Evolutionary conservation across 2,113 vertebrate genomes (phyloP), one percentile per base, ranked within the genome.

Genomic region (Atractosteus spatula): DNA sequence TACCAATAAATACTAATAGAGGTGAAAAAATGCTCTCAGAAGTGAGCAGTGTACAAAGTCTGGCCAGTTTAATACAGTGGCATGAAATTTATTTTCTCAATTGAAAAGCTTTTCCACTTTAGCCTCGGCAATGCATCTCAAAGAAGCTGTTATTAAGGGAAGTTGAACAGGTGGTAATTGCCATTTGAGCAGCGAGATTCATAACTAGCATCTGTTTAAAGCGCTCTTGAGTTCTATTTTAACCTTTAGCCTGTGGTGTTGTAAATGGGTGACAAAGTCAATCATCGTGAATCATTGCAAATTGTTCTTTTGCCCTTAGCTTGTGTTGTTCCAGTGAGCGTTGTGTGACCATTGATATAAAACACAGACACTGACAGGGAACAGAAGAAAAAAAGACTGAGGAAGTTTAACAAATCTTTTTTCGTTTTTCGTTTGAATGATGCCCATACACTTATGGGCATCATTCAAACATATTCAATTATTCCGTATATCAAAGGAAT

Each of bases 91-190:
- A 59, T 59, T 59, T n/a, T 59, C 14, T 59, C 57, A 51, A 2
- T 59, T 59, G 57, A 16, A 59, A 16, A 59, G 57, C 57, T 59
- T 11, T 59, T n/a, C 3, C 4, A 13, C 56, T 59, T 10, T 51
- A 8, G 56, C 56, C 56, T 13, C 4, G 3, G 7, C 3, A 13
- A 51, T 51, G 47, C n/a, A n/a, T 59, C 12, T 59, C 57, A 59
- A 2, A 16, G 57, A 59, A n/a, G 57, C 57, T 2, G 57, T n/a
- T n/a, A n/a, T n/a, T 54, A 76, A 62, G 67, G 76, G 72, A 69
- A 76, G 70, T 65, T 69, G 78, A 81, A 82, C 79, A 79, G 72
- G 76, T 74, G 71, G 62, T 80, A 74, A 79, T 80, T 85, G 80
- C 76, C 73, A 55, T 61, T 55, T 66, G 71, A 29, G 29, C 29